Evolutionary conservation across 2,113 vertebrate genomes (phyloP).

Genomic region (Pongo pygmaeus): DNA sequence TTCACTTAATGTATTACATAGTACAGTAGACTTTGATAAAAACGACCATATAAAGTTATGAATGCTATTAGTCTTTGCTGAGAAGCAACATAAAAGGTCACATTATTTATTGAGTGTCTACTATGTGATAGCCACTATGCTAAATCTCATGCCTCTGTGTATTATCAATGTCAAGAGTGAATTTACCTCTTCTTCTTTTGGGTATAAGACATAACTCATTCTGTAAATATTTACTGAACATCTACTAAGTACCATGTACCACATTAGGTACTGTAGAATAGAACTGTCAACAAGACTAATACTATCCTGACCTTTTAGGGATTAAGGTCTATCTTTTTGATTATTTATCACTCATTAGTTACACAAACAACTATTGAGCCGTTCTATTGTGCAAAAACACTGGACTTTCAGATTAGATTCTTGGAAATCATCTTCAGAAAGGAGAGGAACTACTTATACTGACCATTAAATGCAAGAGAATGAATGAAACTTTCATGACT

Average conservation of each 20-base stretch:
- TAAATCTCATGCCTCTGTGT: not conserved
- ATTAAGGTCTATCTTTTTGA: not conserved
- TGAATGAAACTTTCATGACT: not conserved
- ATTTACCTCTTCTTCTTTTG: slow-evolving; percentile 25
- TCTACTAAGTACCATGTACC: not conserved
- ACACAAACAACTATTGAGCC: not conserved
- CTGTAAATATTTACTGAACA: slow-evolving; percentile 36
- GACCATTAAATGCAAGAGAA: slow-evolving; percentile 23
- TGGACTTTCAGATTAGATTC: not conserved
- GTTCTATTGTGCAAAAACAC: not conserved
- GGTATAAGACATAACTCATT: not conserved
- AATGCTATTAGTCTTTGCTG: slow-evolving; percentile 8
- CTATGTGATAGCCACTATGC: not conserved
- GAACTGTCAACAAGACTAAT: not conserved
- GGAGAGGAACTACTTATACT: not conserved
- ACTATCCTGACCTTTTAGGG: not conserved
- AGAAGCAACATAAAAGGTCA: slow-evolving; percentile 39
- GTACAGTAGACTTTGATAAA: not conserved
- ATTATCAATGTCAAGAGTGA: not conserved
- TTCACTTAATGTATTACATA: slow-evolving; percentile 8
- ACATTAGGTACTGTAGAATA: not conserved
- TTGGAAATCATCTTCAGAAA: not conserved
- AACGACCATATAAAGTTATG: slow-evolving; percentile 28
- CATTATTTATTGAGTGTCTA: slow-evolving; percentile 41
- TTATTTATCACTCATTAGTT: not conserved